Percentiles rank a stretch among this genome's conserved stretches.
Evolutionary conservation across 2,113 vertebrate genomes (phyloP).

Genomic region (Alaudala cheleensis): DNA sequence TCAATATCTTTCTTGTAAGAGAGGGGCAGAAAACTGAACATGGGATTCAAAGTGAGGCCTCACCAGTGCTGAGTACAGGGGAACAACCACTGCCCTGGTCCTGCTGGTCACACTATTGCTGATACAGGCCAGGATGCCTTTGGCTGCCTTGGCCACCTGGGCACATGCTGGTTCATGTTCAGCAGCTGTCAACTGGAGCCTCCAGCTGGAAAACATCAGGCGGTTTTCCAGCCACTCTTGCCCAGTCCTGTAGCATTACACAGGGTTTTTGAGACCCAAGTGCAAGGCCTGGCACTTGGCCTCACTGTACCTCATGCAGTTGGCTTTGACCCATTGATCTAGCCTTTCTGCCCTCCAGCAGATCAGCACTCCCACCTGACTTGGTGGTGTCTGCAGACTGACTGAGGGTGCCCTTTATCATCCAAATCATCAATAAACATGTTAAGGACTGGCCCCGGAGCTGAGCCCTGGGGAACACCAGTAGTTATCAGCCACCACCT

Average conservation of each 20-base stretch:
- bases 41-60: rapidly evolving
- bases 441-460: not conserved
- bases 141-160: not conserved
- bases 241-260: not conserved
- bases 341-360: not conserved
- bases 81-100: no score
- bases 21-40: not conserved
- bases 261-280: not conserved
- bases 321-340: not conserved
- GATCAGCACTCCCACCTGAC: not conserved
- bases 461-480: not conserved
- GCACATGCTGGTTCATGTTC: rapidly evolving
- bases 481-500: no score
- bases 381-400: rapidly evolving
- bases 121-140: not conserved
- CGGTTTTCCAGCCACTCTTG: not conserved
- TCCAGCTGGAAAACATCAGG: no score
- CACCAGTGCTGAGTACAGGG: rapidly evolving
- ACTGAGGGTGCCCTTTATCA: not conserved
- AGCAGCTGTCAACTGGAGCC: not conserved
- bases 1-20: not conserved
- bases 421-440: not conserved
- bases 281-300: not conserved
- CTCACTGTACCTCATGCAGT: rapidly evolving
- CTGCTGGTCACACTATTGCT: not conserved